Conservation (phyloP, 2,797 vertebrate genomes). For the Acanthopagrus latus region DNA sequence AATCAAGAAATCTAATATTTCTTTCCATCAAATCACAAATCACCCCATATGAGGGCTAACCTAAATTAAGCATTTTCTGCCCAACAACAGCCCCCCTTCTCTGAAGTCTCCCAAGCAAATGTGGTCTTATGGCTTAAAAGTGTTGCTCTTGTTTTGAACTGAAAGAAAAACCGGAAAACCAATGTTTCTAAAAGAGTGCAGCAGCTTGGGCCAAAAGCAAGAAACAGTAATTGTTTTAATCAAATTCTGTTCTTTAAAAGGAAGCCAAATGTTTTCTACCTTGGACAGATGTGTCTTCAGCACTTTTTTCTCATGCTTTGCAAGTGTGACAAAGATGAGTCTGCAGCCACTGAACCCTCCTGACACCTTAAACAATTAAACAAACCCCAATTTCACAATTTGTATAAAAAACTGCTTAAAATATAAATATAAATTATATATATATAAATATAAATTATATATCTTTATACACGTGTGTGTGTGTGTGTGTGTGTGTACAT, state of each 20-base stretch:
- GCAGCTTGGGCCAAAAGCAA: conserved; percentile 87
- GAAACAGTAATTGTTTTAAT: conserved; percentile 88
- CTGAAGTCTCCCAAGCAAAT: conserved; percentile 75
- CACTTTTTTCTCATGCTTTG: conserved; percentile 72
- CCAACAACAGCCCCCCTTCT: conserved; percentile 65
- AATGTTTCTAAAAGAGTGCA: conserved; percentile 88
- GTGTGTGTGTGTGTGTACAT: neutral
- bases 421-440: neutral
- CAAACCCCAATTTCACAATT: neutral
- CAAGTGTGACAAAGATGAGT: conserved; percentile 56
- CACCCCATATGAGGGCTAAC: conserved; percentile 12
- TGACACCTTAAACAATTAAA: neutral
- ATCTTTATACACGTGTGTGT: too few species aligned
- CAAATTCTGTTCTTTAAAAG: conserved; percentile 88
- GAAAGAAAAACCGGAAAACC: conserved; percentile 92
- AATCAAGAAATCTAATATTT: conserved; percentile 35
- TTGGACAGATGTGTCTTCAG: conserved; percentile 82
- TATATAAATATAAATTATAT: neutral
- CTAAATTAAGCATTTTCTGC: conserved; percentile 72
- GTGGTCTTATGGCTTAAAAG: conserved; percentile 68
- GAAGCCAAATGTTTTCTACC: conserved; percentile 84
- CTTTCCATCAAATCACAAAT: conserved; percentile 47
- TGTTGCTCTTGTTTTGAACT: conserved; percentile 83
- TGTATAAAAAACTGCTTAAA: neutral
- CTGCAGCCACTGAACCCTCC: conserved; percentile 20